A percentile compares a stretch with the other conserved stretches of the same genome.
phyloP scores from a whole-genome alignment of 2,888 invertebrate genomes.

The Salpingus planirostris region DNA sequence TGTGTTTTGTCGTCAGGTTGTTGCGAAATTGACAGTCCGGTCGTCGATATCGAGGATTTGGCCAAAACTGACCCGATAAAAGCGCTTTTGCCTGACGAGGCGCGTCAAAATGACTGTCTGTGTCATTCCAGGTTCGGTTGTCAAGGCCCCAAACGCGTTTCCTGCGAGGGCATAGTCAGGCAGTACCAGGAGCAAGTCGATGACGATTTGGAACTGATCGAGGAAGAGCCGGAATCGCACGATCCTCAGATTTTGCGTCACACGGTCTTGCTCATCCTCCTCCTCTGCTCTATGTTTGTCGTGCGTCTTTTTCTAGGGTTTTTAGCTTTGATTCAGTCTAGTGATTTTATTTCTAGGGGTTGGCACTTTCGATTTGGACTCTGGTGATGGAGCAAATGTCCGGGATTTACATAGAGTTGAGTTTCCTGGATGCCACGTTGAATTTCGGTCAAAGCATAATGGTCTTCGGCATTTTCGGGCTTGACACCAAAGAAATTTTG shows the following conservation, averaged over 20 bases:
- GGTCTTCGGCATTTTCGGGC: conserved; percentile 77
- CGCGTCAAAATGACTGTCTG: conserved; percentile 17
- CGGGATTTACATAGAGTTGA: conserved; percentile 87
- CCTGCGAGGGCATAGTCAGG: conserved; percentile 45
- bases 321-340: background rate
- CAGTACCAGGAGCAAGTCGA: conserved; percentile 46
- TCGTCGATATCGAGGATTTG: conserved; percentile 3
- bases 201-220: conserved; percentile 45
- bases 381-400: conserved; percentile 74
- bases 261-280: conserved; percentile 68
- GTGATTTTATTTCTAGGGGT: conserved; percentile 49
- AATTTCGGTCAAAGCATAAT: conserved; percentile 86
- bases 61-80: background rate
- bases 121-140: conserved; percentile 48
- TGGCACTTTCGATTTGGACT: conserved; percentile 75
- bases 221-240: conserved; percentile 46
- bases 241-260: conserved; percentile 71
- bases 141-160: conserved; percentile 42
- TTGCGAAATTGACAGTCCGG: background rate
- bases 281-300: conserved; percentile 81
- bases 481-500: conserved; percentile 67
- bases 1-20: no score
- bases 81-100: conserved; percentile 16
- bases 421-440: conserved; percentile 81
- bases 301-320: conserved; percentile 53